Evolutionary conservation across 2,888 invertebrate genomes (phyloP), one percentile per base, ranked within the genome.

Genomic region (Tiliacea aurago): DNA sequence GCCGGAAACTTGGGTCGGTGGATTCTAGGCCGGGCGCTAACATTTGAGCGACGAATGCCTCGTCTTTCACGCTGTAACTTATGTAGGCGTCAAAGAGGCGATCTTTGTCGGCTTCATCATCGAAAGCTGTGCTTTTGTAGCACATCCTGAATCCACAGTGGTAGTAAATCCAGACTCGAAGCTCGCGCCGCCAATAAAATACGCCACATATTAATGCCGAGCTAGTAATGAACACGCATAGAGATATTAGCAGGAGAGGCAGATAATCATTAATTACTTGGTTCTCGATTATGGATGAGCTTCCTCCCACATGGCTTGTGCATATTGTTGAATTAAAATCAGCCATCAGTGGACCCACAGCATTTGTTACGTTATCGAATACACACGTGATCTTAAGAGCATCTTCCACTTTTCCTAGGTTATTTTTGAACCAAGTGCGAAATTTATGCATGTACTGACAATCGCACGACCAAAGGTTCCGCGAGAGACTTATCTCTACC

Each of bases 21-120:
- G 97, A 97, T 96, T 99, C 99, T 83, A 99, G 97, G 69, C 98
- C 98, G 33, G 98, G 98, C 69, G 98, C 98, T 88, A 99, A 95
- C 90, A 98, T 98, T 94, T 99, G 98, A 86, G 98, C 98, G 55
- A 99, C 99, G 94, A 99, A 99, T 66, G 98, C 97, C 91, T 99
- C 99, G 94, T 99, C 99, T 94, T 99, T 98, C 78, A 98, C 98
- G 91, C 99, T 98, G 96, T 99, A 99, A 89, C 98, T 98, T 85
- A 99, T 98, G 95, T 99, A 99, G 70, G 99, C 99, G 95, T 99
- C 99, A 94, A 98, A 99, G 65, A 99, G 97, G 86, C 98, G 97
- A 94, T 98, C 98, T 94, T 98, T 98, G 93, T 98, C 98, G 89
- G 97, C 97, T 93, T 98, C 98, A 89, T 98, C 98, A 89, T 98